Percentiles rank a stretch among this genome's conserved stretches.
phyloP scores from a whole-genome alignment of 2,888 invertebrate species.

The Nasonia oneida region DNA sequence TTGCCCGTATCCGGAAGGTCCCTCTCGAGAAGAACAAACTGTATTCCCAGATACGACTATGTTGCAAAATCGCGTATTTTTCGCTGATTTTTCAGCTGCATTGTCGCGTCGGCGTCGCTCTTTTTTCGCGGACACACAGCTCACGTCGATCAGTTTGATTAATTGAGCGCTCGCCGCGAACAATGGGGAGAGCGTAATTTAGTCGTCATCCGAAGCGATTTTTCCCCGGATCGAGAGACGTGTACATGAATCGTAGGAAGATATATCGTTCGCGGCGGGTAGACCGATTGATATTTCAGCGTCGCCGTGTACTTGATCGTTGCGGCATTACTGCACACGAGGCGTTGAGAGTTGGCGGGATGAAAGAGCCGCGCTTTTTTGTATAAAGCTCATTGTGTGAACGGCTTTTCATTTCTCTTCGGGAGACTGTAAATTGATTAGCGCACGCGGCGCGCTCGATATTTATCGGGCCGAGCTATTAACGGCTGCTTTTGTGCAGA shows the following conservation, averaged over 20 bases:
- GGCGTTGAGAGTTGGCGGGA: conserved; percentile 4
- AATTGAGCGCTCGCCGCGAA: conserved; percentile 11
- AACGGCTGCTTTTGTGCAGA: not conserved
- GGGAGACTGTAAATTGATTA: conserved; percentile 18
- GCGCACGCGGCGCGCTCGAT: not conserved
- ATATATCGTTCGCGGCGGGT: not conserved
- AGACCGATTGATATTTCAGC: conserved; percentile 12
- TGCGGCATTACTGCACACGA: not conserved
- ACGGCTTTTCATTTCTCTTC: not conserved
- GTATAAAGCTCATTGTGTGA: conserved; percentile 10
- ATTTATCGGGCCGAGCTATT: not conserved
- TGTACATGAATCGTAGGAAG: not conserved
- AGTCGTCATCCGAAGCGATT: conserved; percentile 43
- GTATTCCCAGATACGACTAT: not conserved
- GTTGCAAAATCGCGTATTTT: not conserved
- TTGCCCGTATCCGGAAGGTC: not conserved
- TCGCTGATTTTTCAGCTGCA: not conserved
- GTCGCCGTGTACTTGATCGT: not conserved
- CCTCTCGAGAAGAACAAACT: not conserved
- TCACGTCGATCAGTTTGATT: conserved; percentile 36
- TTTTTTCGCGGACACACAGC: not conserved
- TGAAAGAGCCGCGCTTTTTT: not conserved
- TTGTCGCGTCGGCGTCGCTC: not conserved
- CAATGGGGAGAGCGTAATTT: conserved; percentile 50
- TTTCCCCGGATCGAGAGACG: not conserved